These are phyloP conservation scores for Aphidoletes aphidimyza DNA, from an alignment of 2,888 invertebrate species.

Conservation along the genomic window DNA sequence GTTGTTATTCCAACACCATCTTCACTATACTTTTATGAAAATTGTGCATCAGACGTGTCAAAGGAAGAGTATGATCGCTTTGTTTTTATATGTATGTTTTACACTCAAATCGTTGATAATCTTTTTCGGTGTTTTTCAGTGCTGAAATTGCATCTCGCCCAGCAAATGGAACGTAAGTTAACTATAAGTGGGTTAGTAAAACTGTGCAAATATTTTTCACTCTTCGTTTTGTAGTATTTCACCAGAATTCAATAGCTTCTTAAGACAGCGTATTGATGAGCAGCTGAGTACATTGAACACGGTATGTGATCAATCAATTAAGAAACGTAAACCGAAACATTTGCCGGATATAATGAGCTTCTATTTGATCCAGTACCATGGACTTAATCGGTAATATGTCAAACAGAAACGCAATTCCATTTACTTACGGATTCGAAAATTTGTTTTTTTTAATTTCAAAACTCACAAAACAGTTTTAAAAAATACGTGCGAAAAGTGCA, in stretches of 20 bases:
- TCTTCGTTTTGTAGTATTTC: not conserved
- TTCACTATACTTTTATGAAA: not conserved
- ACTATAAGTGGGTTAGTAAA: not conserved
- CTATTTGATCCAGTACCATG: not conserved
- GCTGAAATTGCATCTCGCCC: not conserved
- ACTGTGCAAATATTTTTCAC: not conserved
- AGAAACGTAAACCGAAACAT: not conserved
- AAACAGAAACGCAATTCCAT: no score
- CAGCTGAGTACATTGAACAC: not conserved
- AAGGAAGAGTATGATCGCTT: not conserved
- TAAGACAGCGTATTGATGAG: not conserved
- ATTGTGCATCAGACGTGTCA: not conserved
- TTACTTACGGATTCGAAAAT: not conserved
- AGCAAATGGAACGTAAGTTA: not conserved
- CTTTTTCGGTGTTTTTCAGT: not conserved
- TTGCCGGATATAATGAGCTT: not conserved
- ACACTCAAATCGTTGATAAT: no score
- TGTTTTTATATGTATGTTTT: no score
- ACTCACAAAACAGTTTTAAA: not conserved
- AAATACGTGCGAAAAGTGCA: not conserved
- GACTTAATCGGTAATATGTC: not conserved
- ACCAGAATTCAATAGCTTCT: not conserved
- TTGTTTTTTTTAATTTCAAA: no score
- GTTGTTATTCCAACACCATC: slow-evolving; percentile 33
- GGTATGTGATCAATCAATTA: not conserved